Evolutionary conservation across 1,140 invertebrate genomes (phyloP), one percentile per base, ranked within the genome.

Genomic region (Pogonomyrmex barbatus): DNA sequence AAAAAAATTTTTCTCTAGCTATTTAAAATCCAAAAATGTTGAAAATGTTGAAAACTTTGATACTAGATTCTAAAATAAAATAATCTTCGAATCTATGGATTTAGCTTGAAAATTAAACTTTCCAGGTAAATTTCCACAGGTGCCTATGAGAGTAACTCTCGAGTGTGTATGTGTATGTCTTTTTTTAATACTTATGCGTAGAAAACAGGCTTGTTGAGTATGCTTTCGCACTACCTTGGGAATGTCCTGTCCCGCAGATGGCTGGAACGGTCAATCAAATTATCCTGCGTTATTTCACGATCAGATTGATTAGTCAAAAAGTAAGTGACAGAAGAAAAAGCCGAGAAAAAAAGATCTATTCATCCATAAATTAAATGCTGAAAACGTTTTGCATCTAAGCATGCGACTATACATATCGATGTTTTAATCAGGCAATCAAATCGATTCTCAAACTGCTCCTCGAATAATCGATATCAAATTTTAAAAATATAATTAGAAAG

Each of bases 231-330:
- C 95, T 98, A 98, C 97, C 97, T 98, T 96, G 97, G 97, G 95
- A 98, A 98, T 91, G 97, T 98, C 97, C 97, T 96, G 96, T 98
- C 97, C 96, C 97, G 96, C 94, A 98, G 97, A 96, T 97, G 97
- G 97, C 97, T 98, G 96, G 94, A 95, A 93, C 88, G 90, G 89
- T 87, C 30, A 82, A 94, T 90, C 89, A 93, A 92, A 93, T 73
- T 89, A 73, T 81, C 81, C 85, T 87, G 62, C 50, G 83, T 91
- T 91, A 91, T 93, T 88, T 90, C 56, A 90, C 87, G 56, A 42
- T 86, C 58, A 39, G 10, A 79, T 83, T 77, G 71, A 45, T 82
- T 88, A 89, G 79, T 76, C 62, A 84, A 90, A 87, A 36, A 70
- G 8, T 71, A 50, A 90, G 63, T 65, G 30, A 81, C 9, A 82